phyloP scores from a whole-genome alignment of 2,797 vertebrate genomes.

The Siniperca obscura region DNA sequence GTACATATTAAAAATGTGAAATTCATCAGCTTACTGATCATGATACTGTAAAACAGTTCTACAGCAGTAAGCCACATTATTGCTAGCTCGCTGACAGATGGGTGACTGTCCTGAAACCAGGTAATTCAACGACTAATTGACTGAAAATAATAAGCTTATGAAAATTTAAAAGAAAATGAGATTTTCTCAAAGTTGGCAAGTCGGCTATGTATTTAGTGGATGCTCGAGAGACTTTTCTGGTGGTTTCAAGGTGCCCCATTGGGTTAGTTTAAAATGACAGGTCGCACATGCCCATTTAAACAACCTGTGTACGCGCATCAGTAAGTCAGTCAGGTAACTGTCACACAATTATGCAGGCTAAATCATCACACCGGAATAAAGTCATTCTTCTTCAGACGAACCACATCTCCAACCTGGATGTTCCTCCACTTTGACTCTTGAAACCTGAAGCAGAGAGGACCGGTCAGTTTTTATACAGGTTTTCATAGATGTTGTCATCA shows the following conservation, averaged over 20 bases:
- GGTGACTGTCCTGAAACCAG: neutral
- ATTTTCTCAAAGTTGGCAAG: neutral
- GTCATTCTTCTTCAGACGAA: conserved; percentile 86
- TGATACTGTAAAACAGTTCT: too few relatives aligned
- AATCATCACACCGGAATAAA: conserved; percentile 83
- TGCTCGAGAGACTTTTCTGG: neutral
- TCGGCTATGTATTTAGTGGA: neutral
- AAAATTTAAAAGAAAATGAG: too few relatives aligned
- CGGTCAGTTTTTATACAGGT: neutral
- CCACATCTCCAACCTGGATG: conserved; percentile 86
- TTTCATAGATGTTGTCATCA: neutral
- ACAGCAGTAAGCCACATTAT: neutral
- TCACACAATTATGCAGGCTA: neutral
- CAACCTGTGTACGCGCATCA: neutral
- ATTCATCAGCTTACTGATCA: neutral
- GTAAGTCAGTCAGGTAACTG: neutral
- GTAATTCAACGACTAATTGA: too few relatives aligned
- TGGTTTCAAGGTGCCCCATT: neutral
- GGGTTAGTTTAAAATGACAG: neutral
- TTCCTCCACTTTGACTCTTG: conserved; percentile 82
- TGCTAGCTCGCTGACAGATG: too few relatives aligned
- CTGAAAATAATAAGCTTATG: too few relatives aligned
- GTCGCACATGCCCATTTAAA: neutral
- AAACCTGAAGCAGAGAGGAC: conserved; percentile 74
- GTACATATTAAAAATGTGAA: neutral